Evolutionary conservation across 2,888 invertebrate genomes (phyloP).

Genomic region (Drosophila demipolita): DNA sequence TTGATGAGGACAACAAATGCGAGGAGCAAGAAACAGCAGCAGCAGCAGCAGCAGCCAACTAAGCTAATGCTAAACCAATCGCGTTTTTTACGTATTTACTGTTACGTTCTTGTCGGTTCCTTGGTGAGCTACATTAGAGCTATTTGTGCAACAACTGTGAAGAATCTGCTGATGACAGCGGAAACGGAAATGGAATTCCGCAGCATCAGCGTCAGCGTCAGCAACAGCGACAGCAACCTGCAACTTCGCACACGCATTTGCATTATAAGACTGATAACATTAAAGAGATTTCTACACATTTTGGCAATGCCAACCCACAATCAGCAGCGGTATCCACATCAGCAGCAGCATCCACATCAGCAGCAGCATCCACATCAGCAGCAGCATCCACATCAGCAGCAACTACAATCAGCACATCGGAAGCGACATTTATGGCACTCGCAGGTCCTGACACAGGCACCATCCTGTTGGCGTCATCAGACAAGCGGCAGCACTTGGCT

Average conservation of each 20-base stretch:
- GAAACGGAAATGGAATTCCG: slow-evolving; percentile 34
- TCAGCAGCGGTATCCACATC: slow-evolving; percentile 32
- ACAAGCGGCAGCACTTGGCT: slow-evolving; percentile 45
- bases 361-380: slow-evolving; percentile 12
- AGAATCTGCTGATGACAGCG: slow-evolving; percentile 8
- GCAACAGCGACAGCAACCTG: slow-evolving; percentile 18
- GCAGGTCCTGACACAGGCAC: slow-evolving; percentile 42
- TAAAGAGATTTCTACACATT: slow-evolving; percentile 82
- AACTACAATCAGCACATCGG: slow-evolving; percentile 31
- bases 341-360: slow-evolving; percentile 28
- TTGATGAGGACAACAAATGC: slow-evolving; percentile 47
- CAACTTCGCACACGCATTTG: slow-evolving; percentile 78
- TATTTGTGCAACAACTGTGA: slow-evolving; percentile 58
- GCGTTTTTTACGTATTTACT: slow-evolving; percentile 68
- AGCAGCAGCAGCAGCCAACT: slow-evolving; percentile 34
- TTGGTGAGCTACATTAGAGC: slow-evolving; percentile 68
- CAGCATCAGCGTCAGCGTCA: slow-evolving; percentile 16
- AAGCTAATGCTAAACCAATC: slow-evolving; percentile 71
- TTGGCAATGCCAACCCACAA: slow-evolving; percentile 63
- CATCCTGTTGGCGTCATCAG: slow-evolving; percentile 51
- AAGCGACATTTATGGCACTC: slow-evolving; percentile 47
- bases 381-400: slow-evolving; percentile 28
- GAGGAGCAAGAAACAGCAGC: slow-evolving; percentile 17
- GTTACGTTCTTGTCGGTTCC: slow-evolving; percentile 64
- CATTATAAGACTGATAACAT: slow-evolving; percentile 84